A percentile compares a stretch with the other conserved stretches of the same genome.
phyloP scores from a whole-genome alignment of 1,140 invertebrate species.

The Musca vetustissima region DNA sequence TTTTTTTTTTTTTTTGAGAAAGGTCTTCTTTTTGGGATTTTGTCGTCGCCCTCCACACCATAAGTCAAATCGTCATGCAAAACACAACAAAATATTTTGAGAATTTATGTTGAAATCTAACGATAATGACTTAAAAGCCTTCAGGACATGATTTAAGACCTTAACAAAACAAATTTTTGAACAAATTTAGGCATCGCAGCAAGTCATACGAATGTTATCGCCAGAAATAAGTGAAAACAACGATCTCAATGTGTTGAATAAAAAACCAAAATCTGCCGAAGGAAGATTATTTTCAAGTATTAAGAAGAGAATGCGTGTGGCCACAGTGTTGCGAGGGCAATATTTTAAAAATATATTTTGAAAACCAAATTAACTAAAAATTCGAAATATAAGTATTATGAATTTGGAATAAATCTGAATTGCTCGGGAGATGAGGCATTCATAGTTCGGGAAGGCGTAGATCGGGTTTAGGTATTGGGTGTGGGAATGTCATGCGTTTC shows the following conservation, averaged over 20 bases:
- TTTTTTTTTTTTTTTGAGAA: not conserved
- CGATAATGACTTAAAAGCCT: slow-evolving; percentile 56
- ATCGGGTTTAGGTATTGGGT: too few species aligned
- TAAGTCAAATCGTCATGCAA: slow-evolving; percentile 11
- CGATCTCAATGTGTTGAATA: not conserved
- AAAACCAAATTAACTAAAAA: too few species aligned
- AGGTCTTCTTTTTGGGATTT: not conserved
- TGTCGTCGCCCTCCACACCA: too few species aligned
- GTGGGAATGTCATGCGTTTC: too few species aligned
- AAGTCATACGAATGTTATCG: not conserved
- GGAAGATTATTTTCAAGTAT: not conserved
- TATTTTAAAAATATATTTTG: too few species aligned
- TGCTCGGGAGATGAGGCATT: too few species aligned
- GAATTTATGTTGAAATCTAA: slow-evolving; percentile 56
- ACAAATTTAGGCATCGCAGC: slow-evolving; percentile 16
- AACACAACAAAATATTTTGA: slow-evolving; percentile 33
- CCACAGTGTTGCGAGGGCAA: not conserved
- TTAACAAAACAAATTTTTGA: slow-evolving; percentile 21
- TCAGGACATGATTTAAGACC: slow-evolving; percentile 55
- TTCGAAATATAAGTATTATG: too few species aligned
- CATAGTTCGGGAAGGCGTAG: too few species aligned
- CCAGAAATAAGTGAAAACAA: not conserved
- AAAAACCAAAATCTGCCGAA: not conserved
- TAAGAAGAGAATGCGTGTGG: not conserved
- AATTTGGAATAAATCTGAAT: too few species aligned